phyloP scores from a whole-genome alignment of 2,113 vertebrate genomes.

The Tinamus guttatus region DNA sequence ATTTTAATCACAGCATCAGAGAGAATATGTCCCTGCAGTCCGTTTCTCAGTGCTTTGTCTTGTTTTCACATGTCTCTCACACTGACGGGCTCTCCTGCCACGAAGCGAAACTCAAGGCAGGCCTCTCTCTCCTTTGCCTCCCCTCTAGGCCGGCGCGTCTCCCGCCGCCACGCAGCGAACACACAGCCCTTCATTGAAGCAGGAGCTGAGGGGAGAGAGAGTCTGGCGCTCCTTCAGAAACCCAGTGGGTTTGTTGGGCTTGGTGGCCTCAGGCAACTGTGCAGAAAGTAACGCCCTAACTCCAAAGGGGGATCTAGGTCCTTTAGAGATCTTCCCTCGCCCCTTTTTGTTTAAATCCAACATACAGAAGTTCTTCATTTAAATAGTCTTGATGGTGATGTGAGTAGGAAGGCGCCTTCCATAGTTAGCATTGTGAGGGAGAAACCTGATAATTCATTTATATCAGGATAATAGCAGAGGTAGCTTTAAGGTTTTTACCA shows the following conservation, averaged over 20 bases:
- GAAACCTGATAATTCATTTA: conserved; percentile 64
- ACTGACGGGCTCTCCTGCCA: background rate
- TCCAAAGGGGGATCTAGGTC: background rate
- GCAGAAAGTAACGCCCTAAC: background rate
- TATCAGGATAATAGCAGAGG: conserved; percentile 49
- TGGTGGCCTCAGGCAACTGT: background rate
- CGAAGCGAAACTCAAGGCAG: background rate
- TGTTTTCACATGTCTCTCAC: background rate
- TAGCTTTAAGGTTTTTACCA: conserved; percentile 65
- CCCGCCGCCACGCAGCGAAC: background rate
- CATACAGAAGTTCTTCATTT: conserved; percentile 26
- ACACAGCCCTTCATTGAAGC: background rate
- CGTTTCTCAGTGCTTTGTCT: background rate
- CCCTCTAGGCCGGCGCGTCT: background rate
- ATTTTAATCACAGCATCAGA: background rate
- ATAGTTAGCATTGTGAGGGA: conserved; percentile 53
- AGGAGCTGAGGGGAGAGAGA: background rate
- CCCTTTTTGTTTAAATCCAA: background rate
- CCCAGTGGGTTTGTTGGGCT: background rate
- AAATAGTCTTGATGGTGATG: conserved; percentile 32
- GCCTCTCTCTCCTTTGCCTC: background rate
- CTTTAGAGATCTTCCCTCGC: background rate
- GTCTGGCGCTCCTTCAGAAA: background rate
- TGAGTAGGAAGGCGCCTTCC: conserved; percentile 52
- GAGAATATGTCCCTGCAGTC: background rate